Evolutionary conservation across 2,113 vertebrate species (phyloP).

Genomic region (Thamnophis sirtalis): DNA sequence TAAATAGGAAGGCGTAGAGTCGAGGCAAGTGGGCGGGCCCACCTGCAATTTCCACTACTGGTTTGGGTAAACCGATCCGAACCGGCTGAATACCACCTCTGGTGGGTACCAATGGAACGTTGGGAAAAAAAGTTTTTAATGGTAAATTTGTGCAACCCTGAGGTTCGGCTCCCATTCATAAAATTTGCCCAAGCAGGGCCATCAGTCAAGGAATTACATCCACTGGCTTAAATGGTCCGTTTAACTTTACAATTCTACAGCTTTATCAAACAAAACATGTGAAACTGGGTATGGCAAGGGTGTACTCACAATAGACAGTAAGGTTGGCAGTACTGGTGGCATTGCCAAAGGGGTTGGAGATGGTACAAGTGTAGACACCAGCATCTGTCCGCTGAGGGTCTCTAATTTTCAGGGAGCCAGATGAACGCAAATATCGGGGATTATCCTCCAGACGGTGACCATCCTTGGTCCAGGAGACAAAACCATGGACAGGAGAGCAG

Average conservation of each 20-base stretch:
- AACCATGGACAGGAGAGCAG: constrained; percentile 24
- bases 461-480: constrained; percentile 53
- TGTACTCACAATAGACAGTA: constrained; percentile 56
- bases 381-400: constrained; percentile 33
- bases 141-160: background rate
- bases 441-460: constrained; percentile 25
- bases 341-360: constrained; percentile 58
- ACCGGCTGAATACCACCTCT: no score
- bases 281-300: background rate
- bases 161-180: background rate
- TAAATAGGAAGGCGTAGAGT: no score
- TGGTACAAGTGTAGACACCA: constrained; percentile 46
- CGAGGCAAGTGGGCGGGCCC: no score
- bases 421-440: background rate
- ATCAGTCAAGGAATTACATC: background rate
- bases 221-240: background rate
- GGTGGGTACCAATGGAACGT: background rate
- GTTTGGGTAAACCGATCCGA: no score
- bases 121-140: background rate
- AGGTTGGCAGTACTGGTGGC: constrained; percentile 25
- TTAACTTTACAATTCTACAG: background rate
- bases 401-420: constrained; percentile 42
- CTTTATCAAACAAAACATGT: no score
- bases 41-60: no score
- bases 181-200: background rate